Percentiles rank a stretch among this genome's conserved stretches.
These are phyloP conservation scores for Diceros bicornis DNA, from an alignment of 2,797 vertebrate species.

Conservation along the genomic window DNA sequence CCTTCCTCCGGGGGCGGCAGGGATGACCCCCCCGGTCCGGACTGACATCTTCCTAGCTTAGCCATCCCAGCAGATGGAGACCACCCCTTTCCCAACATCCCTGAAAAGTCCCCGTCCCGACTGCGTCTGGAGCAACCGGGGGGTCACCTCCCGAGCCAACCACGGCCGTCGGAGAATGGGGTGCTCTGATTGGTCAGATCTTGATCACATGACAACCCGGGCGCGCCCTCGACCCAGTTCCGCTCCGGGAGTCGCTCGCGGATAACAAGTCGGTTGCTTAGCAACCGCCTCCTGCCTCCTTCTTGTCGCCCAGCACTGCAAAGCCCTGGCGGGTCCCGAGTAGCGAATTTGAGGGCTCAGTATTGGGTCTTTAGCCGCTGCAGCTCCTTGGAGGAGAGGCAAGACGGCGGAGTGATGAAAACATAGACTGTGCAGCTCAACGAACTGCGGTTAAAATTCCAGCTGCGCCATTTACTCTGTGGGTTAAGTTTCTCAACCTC, in stretches of 20 bases:
- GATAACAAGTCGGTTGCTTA: conserved; percentile 20
- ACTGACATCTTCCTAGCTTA: not conserved
- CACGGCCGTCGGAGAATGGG: not conserved
- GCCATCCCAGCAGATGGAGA: not conserved
- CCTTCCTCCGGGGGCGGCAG: not conserved
- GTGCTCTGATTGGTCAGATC: not conserved
- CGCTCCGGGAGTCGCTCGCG: not conserved
- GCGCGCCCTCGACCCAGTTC: accelerated
- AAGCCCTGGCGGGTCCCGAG: not conserved
- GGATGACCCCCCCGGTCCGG: not conserved
- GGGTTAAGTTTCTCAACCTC: not conserved
- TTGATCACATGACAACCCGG: not conserved
- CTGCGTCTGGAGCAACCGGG: not conserved
- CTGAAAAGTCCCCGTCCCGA: not conserved
- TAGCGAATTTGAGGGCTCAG: not conserved
- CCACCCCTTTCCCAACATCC: no score
- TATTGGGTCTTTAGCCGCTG: not conserved
- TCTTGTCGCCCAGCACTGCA: not conserved
- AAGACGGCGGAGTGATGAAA: not conserved
- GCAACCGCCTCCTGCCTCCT: not conserved
- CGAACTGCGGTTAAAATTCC: accelerated
- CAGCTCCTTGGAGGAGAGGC: not conserved
- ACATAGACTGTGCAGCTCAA: not conserved
- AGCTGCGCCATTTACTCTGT: accelerated
- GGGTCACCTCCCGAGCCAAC: not conserved